Conservation (phyloP, 2,888 invertebrate genomes). For the Drosophila putrida region DNA sequence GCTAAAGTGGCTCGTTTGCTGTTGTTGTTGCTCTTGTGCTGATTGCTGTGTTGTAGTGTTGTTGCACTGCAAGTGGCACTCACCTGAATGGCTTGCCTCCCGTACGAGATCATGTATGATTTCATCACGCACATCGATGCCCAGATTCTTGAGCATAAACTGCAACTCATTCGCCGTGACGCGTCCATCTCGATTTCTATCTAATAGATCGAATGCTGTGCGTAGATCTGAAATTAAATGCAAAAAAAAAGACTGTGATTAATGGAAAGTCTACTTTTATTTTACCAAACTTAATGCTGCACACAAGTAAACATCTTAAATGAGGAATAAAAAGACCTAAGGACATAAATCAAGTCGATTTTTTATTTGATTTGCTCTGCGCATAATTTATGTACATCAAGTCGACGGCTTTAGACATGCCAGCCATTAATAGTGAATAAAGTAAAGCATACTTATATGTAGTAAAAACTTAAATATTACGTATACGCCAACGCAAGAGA, state of each 20-base stretch:
- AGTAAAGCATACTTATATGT: neutral
- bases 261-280: neutral
- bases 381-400: constrained; percentile 11
- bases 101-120: constrained; percentile 91
- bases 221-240: constrained; percentile 88
- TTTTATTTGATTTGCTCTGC: neutral
- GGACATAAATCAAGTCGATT: constrained; percentile 10
- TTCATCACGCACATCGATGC: constrained; percentile 91
- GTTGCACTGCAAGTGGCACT: constrained; percentile 71
- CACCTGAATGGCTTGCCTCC: constrained; percentile 91
- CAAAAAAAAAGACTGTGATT: neutral
- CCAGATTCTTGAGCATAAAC: constrained; percentile 92
- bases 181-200: constrained; percentile 92
- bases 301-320: neutral
- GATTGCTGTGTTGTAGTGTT: constrained; percentile 7
- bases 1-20: constrained; percentile 41
- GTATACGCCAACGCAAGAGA: constrained; percentile 32
- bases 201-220: constrained; percentile 91
- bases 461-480: constrained; percentile 30
- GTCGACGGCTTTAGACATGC: neutral
- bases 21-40: constrained; percentile 18
- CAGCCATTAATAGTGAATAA: constrained; percentile 1
- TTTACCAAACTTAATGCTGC: neutral
- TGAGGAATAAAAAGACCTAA: neutral
- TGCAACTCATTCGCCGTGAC: constrained; percentile 91